Evolutionary conservation across 2,888 invertebrate species (phyloP).

Genomic region (Eristalinus aeneus): DNA sequence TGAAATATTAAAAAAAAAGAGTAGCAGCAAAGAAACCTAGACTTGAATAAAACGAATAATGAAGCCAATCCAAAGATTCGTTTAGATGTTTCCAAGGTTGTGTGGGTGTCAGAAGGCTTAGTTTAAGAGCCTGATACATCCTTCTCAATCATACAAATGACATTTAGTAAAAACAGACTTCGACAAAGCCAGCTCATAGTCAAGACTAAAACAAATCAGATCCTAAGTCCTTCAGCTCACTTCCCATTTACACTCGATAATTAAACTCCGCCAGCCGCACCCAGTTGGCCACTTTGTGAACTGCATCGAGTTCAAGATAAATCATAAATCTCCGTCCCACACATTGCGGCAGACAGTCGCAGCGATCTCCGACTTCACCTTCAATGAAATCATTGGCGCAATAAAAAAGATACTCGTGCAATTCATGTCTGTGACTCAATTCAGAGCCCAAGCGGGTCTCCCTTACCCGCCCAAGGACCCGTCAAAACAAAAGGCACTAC

Average conservation of each 20-base stretch:
- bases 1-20: no score
- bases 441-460: not conserved
- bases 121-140: no score
- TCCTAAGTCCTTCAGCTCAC: not conserved
- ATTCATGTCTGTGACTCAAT: constrained; percentile 61
- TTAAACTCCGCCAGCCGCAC: not conserved
- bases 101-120: no score
- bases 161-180: no score
- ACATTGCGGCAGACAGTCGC: constrained; percentile 22
- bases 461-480: constrained; percentile 47
- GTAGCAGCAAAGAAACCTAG: no score
- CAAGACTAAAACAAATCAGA: not conserved
- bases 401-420: constrained; percentile 42
- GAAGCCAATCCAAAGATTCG: no score
- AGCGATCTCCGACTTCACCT: constrained; percentile 32
- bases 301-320: constrained; percentile 12
- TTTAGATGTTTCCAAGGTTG: no score
- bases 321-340: constrained; percentile 55
- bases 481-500: constrained; percentile 37
- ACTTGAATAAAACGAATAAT: no score
- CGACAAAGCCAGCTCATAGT: no score
- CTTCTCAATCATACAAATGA: no score
- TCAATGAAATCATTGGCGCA: constrained; percentile 56
- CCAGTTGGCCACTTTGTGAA: not conserved
- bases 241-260: not conserved